Evolutionary conservation across 2,797 vertebrate genomes (phyloP).

Genomic region (Urosaurus nigricauda): DNA sequence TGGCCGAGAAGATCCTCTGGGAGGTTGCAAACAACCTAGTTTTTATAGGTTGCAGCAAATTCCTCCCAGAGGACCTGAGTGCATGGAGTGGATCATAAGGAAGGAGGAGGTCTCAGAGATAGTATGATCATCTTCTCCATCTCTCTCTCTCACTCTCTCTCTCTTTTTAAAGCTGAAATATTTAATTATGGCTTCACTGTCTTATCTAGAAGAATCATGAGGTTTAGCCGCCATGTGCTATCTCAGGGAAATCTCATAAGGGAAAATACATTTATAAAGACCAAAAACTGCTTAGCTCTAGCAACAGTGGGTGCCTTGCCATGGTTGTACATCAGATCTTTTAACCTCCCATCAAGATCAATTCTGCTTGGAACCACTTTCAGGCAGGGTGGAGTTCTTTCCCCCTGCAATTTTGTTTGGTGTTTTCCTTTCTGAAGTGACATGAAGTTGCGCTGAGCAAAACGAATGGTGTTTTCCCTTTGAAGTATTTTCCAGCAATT

Average conservation of each 20-base stretch:
- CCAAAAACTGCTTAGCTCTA: background rate
- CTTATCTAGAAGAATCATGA: constrained; percentile 3
- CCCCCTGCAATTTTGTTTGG: background rate
- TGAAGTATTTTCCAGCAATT: constrained; percentile 38
- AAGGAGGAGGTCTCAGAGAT: too few relatives aligned
- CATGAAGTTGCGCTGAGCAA: constrained; percentile 14
- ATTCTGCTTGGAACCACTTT: rapidly evolving
- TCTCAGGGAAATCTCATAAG: background rate
- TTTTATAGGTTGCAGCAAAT: too few relatives aligned
- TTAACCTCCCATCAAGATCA: background rate
- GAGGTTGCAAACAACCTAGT: too few relatives aligned
- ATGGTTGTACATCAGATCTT: background rate
- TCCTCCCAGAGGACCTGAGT: too few relatives aligned
- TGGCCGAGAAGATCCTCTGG: too few relatives aligned
- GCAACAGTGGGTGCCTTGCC: background rate
- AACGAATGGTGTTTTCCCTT: constrained; percentile 26
- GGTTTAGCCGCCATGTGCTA: background rate
- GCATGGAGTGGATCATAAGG: too few relatives aligned
- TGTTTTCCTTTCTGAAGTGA: background rate
- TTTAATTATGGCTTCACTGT: background rate
- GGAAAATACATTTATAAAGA: background rate
- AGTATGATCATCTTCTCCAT: too few relatives aligned
- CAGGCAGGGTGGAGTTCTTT: background rate
- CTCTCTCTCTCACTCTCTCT: too few relatives aligned
- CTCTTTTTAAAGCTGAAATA: too few relatives aligned